Percentiles rank a stretch among this genome's conserved stretches.
Evolutionary conservation across 2,113 vertebrate species (phyloP).

Genomic region (Ageneiosus marmoratus): DNA sequence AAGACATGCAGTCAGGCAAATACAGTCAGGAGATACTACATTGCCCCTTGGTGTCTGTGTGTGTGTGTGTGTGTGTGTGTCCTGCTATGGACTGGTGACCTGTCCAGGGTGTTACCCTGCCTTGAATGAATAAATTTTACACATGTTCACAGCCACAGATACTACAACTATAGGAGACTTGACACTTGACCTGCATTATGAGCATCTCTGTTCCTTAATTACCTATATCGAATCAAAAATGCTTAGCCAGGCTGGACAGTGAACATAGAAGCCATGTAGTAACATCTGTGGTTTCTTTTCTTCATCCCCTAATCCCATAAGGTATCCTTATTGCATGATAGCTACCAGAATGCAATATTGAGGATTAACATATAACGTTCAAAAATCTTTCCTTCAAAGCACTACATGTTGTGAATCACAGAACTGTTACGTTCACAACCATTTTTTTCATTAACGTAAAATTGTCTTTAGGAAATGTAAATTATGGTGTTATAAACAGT

Average conservation of each 20-base stretch:
- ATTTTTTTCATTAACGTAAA: background rate
- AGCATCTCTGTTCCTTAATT: background rate
- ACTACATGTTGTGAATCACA: background rate
- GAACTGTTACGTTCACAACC: background rate
- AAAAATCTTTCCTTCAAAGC: background rate
- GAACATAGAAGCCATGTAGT: background rate
- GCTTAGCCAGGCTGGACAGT: background rate
- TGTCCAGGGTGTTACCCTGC: too few species aligned
- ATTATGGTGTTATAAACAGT: background rate
- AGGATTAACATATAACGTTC: background rate
- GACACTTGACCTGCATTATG: too few species aligned
- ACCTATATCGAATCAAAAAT: background rate
- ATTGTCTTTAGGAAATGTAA: background rate
- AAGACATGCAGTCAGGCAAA: too few species aligned
- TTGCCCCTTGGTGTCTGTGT: too few species aligned
- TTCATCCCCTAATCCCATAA: background rate
- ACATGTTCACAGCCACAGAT: too few species aligned
- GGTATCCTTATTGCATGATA: background rate
- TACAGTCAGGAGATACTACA: too few species aligned
- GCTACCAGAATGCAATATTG: background rate
- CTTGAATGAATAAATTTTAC: too few species aligned
- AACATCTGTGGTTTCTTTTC: background rate
- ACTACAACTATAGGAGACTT: too few species aligned
- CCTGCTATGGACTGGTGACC: too few species aligned
- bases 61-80: too few species aligned